phyloP scores from a whole-genome alignment of 2,113 vertebrate species.

The Phaetusa simplex region DNA sequence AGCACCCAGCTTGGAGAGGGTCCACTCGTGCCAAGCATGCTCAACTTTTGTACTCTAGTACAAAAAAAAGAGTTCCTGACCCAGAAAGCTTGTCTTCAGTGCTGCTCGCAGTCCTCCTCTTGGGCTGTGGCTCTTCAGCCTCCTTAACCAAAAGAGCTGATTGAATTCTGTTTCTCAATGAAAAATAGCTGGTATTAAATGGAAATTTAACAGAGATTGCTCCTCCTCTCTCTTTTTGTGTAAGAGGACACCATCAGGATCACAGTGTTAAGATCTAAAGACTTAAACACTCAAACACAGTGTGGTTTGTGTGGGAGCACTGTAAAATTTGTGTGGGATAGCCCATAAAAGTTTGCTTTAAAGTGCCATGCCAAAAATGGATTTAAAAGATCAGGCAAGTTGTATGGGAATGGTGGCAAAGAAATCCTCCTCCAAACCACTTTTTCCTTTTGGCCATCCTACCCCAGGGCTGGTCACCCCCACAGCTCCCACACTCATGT shows the following conservation, averaged over 20 bases:
- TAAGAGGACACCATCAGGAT: not conserved
- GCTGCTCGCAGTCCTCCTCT: not conserved
- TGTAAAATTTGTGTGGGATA: not conserved
- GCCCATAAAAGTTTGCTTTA: not conserved
- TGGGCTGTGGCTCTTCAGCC: not conserved
- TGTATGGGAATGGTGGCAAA: not conserved
- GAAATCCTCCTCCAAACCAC: not conserved
- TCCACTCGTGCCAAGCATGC: not conserved
- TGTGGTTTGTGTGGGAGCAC: not conserved
- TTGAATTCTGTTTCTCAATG: not conserved
- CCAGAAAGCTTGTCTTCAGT: not conserved
- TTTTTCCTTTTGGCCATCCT: not conserved
- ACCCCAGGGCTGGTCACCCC: not conserved
- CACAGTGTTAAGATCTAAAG: not conserved
- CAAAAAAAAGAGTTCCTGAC: not conserved
- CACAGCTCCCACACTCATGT: not conserved
- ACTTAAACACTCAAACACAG: not conserved
- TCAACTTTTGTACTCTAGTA: not conserved
- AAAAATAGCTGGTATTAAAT: not conserved
- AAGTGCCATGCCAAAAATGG: not conserved
- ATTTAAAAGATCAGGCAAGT: not conserved
- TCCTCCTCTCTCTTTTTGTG: not conserved
- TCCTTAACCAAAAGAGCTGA: not conserved
- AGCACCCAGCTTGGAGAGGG: not conserved
- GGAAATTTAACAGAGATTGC: not conserved